phyloP scores from a whole-genome alignment of 2,113 vertebrate genomes.

The Daubentonia madagascariensis region DNA sequence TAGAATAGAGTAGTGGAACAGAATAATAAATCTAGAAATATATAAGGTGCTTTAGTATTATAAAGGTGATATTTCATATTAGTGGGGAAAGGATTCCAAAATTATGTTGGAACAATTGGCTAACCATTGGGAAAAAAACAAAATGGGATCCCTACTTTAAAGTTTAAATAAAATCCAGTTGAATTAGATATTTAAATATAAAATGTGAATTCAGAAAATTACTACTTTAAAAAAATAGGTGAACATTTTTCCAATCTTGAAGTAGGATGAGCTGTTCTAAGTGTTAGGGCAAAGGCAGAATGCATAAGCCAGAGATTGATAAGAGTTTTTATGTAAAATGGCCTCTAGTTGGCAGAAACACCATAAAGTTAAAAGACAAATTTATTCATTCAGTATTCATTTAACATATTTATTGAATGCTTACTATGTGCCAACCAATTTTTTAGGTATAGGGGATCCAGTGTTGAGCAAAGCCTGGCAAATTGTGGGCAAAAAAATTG shows the following conservation, averaged over 20 bases:
- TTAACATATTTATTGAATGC: background rate
- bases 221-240: background rate
- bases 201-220: constrained; percentile 27
- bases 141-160: background rate
- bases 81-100: constrained; percentile 13
- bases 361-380: constrained; percentile 19
- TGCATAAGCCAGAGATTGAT: background rate
- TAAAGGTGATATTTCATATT: background rate
- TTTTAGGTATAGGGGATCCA: background rate
- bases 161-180: constrained; percentile 19
- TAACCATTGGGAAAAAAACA: background rate
- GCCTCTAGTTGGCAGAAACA: background rate
- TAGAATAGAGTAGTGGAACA: background rate
- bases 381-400: background rate
- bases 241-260: background rate
- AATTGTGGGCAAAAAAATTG: background rate
- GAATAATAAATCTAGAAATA: constrained; percentile 35
- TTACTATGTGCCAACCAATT: background rate
- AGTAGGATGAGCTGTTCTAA: background rate
- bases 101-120: background rate
- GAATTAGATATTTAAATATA: constrained; percentile 39
- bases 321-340: background rate
- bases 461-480: background rate
- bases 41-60: background rate
- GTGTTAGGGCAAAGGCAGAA: background rate